Conservation (phyloP, 2,888 invertebrate genomes). For the Resseliella maxima region DNA sequence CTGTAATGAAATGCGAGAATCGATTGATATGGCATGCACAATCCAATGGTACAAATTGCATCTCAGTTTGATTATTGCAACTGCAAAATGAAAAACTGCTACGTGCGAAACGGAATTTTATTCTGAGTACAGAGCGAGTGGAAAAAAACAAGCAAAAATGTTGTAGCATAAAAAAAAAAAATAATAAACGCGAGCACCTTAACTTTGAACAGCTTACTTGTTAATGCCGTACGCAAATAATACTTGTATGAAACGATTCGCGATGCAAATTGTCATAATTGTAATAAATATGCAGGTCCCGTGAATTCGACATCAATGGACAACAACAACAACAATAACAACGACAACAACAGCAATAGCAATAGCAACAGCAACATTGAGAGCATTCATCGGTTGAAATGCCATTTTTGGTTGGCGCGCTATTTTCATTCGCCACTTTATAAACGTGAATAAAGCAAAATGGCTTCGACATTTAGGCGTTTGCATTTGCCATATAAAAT, state of each 20-base stretch:
- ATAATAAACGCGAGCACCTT: background rate
- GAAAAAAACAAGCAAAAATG: background rate
- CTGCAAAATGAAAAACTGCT: background rate
- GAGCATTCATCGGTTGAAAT: no score
- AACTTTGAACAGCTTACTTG: constrained; percentile 53
- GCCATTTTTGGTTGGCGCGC: constrained; percentile 16
- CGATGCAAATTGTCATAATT: constrained; percentile 55
- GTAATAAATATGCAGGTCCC: constrained; percentile 52
- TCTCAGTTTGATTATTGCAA: background rate
- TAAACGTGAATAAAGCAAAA: background rate
- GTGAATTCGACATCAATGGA: no score
- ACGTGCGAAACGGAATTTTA: constrained; percentile 39
- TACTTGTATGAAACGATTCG: constrained; percentile 37
- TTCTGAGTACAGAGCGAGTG: background rate
- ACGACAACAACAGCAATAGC: background rate
- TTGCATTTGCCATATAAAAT: background rate
- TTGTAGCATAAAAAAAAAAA: background rate
- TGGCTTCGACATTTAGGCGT: constrained; percentile 52
- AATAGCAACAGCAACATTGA: background rate
- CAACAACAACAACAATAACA: no score
- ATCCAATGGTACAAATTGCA: background rate
- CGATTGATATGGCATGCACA: background rate
- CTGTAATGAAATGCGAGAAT: constrained; percentile 8
- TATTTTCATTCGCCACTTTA: constrained; percentile 21
- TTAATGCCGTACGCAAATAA: constrained; percentile 51